phyloP scores from a whole-genome alignment of 1,140 invertebrate genomes.

The Macrocentrus cingulum region DNA sequence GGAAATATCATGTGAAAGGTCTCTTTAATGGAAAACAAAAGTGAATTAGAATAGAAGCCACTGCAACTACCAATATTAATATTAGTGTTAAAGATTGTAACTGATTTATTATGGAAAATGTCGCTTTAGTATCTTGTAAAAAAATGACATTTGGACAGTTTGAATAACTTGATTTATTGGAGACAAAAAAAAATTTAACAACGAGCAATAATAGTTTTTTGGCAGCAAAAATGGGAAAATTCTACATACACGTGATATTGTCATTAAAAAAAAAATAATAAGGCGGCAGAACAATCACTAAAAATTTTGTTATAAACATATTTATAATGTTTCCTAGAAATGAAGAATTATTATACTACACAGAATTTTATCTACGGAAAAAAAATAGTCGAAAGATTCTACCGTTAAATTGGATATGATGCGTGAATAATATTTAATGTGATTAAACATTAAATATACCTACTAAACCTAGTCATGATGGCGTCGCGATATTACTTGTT shows the following conservation, averaged over 20 bases:
- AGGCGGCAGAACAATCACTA: slow-evolving; percentile 43
- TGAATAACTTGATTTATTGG: too few species aligned
- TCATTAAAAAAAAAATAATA: slow-evolving; percentile 25
- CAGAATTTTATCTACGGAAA: slow-evolving; percentile 46
- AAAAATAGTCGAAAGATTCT: slow-evolving; percentile 31
- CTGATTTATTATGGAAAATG: too few species aligned
- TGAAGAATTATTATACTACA: slow-evolving; percentile 52
- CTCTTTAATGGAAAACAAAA: too few species aligned
- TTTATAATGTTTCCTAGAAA: slow-evolving; percentile 53
- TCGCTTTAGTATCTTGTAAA: too few species aligned
- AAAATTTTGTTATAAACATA: slow-evolving; percentile 58
- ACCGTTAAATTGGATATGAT: slow-evolving; percentile 21
- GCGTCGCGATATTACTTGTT: slow-evolving; percentile 53
- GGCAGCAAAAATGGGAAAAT: not conserved
- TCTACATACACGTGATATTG: not conserved
- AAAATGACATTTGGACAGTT: too few species aligned
- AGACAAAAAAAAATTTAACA: too few species aligned
- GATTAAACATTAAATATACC: slow-evolving; percentile 34
- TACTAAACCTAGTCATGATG: slow-evolving; percentile 52
- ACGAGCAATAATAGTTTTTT: not conserved
- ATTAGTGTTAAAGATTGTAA: too few species aligned
- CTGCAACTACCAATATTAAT: too few species aligned
- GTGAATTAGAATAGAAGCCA: too few species aligned
- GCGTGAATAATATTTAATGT: slow-evolving; percentile 31
- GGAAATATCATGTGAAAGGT: too few species aligned